phyloP scores from a whole-genome alignment of 2,113 vertebrate species.

The Eptesicus fuscus region DNA sequence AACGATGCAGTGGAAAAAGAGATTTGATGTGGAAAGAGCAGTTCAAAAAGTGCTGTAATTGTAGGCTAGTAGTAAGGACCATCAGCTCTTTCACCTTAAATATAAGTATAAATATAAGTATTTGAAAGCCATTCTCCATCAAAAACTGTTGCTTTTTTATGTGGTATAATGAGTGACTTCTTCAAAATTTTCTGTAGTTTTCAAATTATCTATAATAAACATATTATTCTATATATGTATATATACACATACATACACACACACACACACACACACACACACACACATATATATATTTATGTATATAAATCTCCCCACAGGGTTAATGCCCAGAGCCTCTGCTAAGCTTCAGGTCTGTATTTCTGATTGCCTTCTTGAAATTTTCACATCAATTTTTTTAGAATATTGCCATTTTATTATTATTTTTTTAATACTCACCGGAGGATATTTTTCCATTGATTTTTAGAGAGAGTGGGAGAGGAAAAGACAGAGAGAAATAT shows the following conservation, averaged over 20 bases:
- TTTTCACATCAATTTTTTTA: background rate
- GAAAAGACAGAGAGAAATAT: too few species aligned
- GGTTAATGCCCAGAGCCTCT: background rate
- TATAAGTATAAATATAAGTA: background rate
- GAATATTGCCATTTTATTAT: too few species aligned
- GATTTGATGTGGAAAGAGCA: background rate
- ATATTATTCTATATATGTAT: too few species aligned
- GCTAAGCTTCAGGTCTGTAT: background rate
- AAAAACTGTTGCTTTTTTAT: background rate
- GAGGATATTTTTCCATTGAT: too few species aligned
- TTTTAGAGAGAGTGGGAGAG: too few species aligned
- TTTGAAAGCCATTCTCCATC: background rate
- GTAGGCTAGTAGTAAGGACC: background rate
- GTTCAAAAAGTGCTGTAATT: background rate
- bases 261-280: too few species aligned
- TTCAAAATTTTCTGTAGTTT: background rate
- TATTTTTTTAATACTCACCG: too few species aligned
- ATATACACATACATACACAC: too few species aligned
- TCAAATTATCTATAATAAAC: background rate
- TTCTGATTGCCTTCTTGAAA: background rate
- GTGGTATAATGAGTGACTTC: background rate
- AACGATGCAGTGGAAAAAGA: background rate
- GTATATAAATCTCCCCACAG: background rate
- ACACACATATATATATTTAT: too few species aligned
- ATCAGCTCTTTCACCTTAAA: background rate